These are phyloP conservation scores for Paradoxurus hermaphroditus DNA, from an alignment of 2,113 vertebrate genomes.

Conservation along the genomic window DNA sequence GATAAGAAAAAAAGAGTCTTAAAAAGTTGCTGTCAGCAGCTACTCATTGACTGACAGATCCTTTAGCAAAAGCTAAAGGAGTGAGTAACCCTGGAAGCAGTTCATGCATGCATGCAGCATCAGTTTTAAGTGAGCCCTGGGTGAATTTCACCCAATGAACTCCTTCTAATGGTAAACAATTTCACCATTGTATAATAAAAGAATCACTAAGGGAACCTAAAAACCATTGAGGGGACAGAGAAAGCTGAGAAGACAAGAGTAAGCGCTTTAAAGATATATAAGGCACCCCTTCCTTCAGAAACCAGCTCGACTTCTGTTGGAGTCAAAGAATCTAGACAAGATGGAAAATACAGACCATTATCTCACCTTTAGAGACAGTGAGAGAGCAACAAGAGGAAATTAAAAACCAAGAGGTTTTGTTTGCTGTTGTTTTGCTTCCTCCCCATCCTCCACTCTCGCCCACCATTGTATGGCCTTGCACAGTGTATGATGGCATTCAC, in stretches of 20 bases:
- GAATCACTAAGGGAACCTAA: conserved; percentile 1
- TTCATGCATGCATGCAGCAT: not conserved
- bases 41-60: conserved; percentile 58
- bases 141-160: conserved; percentile 43
- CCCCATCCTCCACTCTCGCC: too few relatives aligned
- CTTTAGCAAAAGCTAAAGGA: conserved; percentile 35
- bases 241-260: not conserved
- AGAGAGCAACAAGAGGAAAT: not conserved
- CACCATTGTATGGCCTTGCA: not conserved
- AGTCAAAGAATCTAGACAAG: not conserved
- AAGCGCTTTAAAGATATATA: not conserved
- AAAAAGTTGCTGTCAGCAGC: conserved; percentile 59
- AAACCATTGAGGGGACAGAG: conserved; percentile 6
- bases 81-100: conserved; percentile 55
- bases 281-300: not conserved
- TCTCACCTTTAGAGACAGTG: not conserved
- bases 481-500: not conserved
- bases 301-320: not conserved
- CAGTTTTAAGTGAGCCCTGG: conserved; percentile 23
- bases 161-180: conserved; percentile 32
- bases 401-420: not conserved
- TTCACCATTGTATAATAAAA: conserved; percentile 8
- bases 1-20: conserved; percentile 56
- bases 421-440: not conserved
- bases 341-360: not conserved